Percentiles rank a stretch among this genome's conserved stretches.
Conservation (phyloP, 2,797 vertebrate species). For the Macrochelys suwanniensis region DNA sequence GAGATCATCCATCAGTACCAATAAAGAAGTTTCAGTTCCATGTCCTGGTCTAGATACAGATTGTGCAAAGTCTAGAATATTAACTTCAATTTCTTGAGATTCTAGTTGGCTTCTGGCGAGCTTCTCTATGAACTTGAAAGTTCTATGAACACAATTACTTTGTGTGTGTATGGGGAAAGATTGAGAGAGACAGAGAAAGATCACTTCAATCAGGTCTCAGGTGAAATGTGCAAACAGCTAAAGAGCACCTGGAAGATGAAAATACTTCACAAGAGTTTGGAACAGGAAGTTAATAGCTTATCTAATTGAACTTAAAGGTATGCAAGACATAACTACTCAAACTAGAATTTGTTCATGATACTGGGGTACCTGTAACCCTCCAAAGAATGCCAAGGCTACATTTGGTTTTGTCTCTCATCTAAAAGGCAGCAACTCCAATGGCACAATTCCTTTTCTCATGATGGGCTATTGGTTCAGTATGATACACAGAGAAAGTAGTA, state of each 20-base stretch:
- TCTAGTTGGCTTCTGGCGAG: conserved; percentile 60
- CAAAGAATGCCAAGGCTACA: conserved; percentile 34
- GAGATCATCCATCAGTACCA: conserved; percentile 30
- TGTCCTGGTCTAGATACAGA: conserved; percentile 48
- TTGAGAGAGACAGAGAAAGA: conserved; percentile 48
- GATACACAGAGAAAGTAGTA: conserved; percentile 19
- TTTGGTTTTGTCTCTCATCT: background rate
- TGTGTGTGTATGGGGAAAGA: conserved; percentile 8
- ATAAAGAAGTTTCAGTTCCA: conserved; percentile 19
- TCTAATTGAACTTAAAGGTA: conserved; percentile 51
- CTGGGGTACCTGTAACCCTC: conserved; percentile 28
- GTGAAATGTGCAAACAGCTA: conserved; percentile 69
- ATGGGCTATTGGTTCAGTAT: background rate
- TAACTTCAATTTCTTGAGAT: conserved; percentile 58
- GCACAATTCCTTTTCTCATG: conserved; percentile 6
- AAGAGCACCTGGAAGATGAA: background rate
- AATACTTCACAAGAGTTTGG: conserved; percentile 51
- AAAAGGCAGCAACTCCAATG: conserved; percentile 27
- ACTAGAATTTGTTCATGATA: conserved; percentile 51
- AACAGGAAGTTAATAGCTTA: conserved; percentile 65
- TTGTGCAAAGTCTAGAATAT: conserved; percentile 49
- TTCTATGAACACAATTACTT: conserved; percentile 33
- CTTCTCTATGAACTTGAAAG: conserved; percentile 36
- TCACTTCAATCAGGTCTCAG: conserved; percentile 48
- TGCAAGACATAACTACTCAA: conserved; percentile 51